A percentile compares a stretch with the other conserved stretches of the same genome.
Evolutionary conservation across 2,113 vertebrate genomes (phyloP).

Genomic region (Rhabdornis inornatus): DNA sequence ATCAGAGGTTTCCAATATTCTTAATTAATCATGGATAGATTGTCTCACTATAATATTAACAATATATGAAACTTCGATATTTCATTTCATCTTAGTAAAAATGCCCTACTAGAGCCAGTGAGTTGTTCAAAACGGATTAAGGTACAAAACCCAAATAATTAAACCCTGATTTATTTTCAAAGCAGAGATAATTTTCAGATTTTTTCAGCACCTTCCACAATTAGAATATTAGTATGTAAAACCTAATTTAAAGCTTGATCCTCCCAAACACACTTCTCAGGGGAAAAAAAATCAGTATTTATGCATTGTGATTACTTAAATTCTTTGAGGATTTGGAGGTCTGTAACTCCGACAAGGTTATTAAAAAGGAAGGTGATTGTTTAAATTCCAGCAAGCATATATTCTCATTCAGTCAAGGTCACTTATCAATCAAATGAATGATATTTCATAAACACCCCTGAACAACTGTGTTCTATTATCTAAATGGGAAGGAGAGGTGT

Average conservation of each 20-base stretch:
- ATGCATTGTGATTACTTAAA: not conserved
- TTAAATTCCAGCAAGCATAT: slow-evolving; percentile 25
- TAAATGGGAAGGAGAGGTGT: slow-evolving; percentile 57
- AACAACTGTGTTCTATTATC: slow-evolving; percentile 70
- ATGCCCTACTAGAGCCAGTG: not conserved
- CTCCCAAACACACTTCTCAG: not conserved
- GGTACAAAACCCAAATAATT: not conserved
- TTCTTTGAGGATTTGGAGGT: not conserved
- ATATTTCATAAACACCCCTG: slow-evolving; percentile 55
- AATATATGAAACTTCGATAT: not conserved
- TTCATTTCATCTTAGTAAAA: not conserved
- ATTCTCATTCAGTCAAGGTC: slow-evolving; percentile 58
- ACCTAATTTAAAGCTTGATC: not conserved
- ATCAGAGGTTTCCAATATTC: not conserved
- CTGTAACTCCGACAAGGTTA: not conserved
- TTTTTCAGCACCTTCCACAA: not conserved
- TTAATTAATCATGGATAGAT: slow-evolving; percentile 11
- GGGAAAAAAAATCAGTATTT: not conserved
- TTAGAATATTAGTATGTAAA: not conserved
- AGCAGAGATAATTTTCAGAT: not conserved
- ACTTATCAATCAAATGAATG: slow-evolving; percentile 68
- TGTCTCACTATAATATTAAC: not conserved
- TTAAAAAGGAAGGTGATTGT: not conserved
- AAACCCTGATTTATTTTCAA: not conserved
- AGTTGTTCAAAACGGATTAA: not conserved